A percentile compares a stretch with the other conserved stretches of the same genome.
These are phyloP conservation scores for Stomatorhinus ivindoensis DNA, from an alignment of 2,113 vertebrate genomes.

Conservation along the genomic window DNA sequence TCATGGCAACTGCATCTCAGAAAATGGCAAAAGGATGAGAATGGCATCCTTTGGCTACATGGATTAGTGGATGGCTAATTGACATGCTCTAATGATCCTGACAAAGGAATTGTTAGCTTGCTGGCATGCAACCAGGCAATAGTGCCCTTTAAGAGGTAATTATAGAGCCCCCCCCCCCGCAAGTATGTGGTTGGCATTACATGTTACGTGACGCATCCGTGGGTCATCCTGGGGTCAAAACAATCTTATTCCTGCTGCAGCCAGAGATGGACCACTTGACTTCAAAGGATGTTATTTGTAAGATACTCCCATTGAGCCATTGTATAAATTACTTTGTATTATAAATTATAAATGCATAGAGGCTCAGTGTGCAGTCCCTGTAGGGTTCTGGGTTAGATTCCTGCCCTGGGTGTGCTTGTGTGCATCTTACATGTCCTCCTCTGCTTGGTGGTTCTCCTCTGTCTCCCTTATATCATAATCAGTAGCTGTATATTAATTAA, in stretches of 20 bases:
- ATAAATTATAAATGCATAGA: not conserved
- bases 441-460: not conserved
- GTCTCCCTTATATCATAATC: not conserved
- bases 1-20: not conserved
- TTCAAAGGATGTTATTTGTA: not conserved
- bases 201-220: not conserved
- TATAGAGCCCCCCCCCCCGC: not conserved
- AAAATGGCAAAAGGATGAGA: not conserved
- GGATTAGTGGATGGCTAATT: not conserved
- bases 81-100: not conserved
- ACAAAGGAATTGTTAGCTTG: not conserved
- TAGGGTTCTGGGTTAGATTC: not conserved
- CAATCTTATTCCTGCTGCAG: not conserved
- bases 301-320: not conserved
- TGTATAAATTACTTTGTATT: not conserved
- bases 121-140: not conserved
- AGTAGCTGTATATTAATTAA: not conserved
- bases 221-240: not conserved
- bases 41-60: not conserved
- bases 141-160: not conserved
- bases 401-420: not conserved
- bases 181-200: not conserved
- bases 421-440: not conserved
- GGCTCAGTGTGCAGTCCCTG: not conserved
- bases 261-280: not conserved